Percentiles rank a stretch among this genome's conserved stretches.
phyloP scores from a whole-genome alignment of 1,140 invertebrate species.

The Nephila pilipes region DNA sequence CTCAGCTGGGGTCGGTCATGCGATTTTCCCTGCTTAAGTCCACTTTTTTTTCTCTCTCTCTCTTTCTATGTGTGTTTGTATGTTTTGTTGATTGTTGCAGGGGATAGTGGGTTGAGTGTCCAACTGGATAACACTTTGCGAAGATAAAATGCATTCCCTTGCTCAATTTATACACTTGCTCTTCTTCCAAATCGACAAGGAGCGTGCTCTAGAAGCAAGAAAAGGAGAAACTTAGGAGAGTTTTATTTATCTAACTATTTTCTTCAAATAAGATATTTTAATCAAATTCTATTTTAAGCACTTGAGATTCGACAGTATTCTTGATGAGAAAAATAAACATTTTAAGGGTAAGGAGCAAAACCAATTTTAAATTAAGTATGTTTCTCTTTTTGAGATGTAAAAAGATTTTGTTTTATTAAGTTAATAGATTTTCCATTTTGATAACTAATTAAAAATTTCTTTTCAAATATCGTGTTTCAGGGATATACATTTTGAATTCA shows the following conservation, averaged over 20 bases:
- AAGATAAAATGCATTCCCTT: slow-evolving; percentile 18
- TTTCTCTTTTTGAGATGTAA: no score
- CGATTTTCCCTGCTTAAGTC: slow-evolving; percentile 54
- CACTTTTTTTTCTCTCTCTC: slow-evolving; percentile 2
- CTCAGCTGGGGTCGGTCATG: slow-evolving; percentile 47
- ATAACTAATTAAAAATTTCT: no score
- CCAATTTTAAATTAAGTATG: no score
- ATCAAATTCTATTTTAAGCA: no score
- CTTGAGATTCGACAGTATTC: no score
- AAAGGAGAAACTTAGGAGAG: neutral
- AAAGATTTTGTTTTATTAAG: no score
- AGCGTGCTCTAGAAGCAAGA: neutral
- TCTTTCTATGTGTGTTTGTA: neutral
- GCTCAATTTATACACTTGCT: slow-evolving; percentile 11
- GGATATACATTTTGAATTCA: no score
- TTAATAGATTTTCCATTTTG: no score
- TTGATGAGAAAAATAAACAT: no score
- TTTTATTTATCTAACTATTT: neutral
- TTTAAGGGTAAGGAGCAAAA: no score
- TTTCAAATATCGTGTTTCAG: no score
- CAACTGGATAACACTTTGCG: slow-evolving; percentile 28
- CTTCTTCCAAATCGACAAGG: slow-evolving; percentile 1
- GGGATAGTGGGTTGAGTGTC: slow-evolving; percentile 38
- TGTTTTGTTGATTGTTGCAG: slow-evolving; percentile 31
- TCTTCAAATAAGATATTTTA: neutral